phyloP scores from a whole-genome alignment of 2,113 vertebrate genomes.

The Chinchilla lanigera region DNA sequence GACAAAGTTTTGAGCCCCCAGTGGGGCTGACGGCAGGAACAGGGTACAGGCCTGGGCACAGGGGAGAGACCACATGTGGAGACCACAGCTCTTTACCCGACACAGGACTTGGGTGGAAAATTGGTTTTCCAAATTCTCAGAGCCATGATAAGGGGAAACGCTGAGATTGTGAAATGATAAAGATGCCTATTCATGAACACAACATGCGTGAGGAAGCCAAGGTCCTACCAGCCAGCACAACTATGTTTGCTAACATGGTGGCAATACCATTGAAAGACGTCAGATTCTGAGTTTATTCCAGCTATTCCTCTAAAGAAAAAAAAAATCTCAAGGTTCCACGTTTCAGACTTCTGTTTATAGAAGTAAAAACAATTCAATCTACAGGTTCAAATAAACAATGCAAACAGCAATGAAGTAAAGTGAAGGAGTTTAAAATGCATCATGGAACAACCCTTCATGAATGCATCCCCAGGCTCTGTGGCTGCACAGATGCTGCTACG shows the following conservation, averaged over 20 bases:
- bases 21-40: not conserved
- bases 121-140: not conserved
- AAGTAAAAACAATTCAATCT: constrained; percentile 60
- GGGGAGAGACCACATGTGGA: not conserved
- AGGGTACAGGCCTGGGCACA: not conserved
- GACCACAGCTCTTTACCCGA: no score
- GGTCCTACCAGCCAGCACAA: constrained; percentile 16
- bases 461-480: constrained; percentile 39
- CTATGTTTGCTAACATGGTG: constrained; percentile 59
- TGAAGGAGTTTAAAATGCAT: constrained; percentile 43
- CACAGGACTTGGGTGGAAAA: not conserved
- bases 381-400: constrained; percentile 62
- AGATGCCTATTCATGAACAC: not conserved
- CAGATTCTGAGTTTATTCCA: constrained; percentile 55
- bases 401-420: constrained; percentile 61
- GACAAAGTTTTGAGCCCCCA: not conserved
- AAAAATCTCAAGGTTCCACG: not conserved
- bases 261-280: constrained; percentile 47
- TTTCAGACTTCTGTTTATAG: constrained; percentile 68
- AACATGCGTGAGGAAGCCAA: not conserved
- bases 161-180: not conserved
- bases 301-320: constrained; percentile 42
- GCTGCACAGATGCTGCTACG: not conserved
- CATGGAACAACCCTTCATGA: constrained; percentile 57
- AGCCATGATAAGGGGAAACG: not conserved